A percentile compares a stretch with the other conserved stretches of the same genome.
Conservation (phyloP, 2,888 invertebrate genomes). For the Lithophane socia region DNA sequence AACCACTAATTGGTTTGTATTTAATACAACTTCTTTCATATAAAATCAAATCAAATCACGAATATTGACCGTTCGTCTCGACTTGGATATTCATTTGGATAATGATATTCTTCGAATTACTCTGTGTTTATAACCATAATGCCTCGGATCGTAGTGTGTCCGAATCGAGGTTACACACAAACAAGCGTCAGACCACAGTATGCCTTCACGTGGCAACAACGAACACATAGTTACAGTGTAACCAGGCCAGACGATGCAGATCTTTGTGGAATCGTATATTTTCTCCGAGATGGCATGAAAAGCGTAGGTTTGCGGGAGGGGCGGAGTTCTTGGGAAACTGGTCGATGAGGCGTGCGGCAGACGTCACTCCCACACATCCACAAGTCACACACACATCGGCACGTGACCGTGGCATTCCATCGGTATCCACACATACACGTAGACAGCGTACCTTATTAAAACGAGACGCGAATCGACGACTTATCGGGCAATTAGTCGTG, state of each 20-base stretch:
- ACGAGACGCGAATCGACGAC: constrained; percentile 90
- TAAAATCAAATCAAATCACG: constrained; percentile 77
- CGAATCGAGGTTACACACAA: constrained; percentile 89
- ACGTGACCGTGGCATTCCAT: constrained; percentile 89
- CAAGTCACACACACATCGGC: constrained; percentile 74
- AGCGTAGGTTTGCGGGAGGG: constrained; percentile 71
- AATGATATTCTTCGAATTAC: constrained; percentile 89
- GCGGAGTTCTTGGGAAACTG: constrained; percentile 74
- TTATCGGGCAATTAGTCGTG: constrained; percentile 90
- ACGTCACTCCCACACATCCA: constrained; percentile 87
- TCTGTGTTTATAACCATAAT: constrained; percentile 88
- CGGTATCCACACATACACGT: constrained; percentile 86
- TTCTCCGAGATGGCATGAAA: constrained; percentile 71
- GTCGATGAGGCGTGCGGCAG: constrained; percentile 84
- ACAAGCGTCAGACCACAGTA: constrained; percentile 78
- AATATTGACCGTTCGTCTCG: constrained; percentile 75
- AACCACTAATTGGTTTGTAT: constrained; percentile 35
- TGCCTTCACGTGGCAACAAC: constrained; percentile 88
- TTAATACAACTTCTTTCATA: constrained; percentile 56
- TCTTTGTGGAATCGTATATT: constrained; percentile 78
- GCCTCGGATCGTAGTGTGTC: constrained; percentile 84
- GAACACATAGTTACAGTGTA: constrained; percentile 82
- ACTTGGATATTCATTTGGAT: constrained; percentile 87
- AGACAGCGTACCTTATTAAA: constrained; percentile 90
- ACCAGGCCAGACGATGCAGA: constrained; percentile 75